Evolutionary conservation across 2,797 vertebrate species (phyloP), one percentile per base, ranked within the genome.

Genomic region (Morus bassanus): DNA sequence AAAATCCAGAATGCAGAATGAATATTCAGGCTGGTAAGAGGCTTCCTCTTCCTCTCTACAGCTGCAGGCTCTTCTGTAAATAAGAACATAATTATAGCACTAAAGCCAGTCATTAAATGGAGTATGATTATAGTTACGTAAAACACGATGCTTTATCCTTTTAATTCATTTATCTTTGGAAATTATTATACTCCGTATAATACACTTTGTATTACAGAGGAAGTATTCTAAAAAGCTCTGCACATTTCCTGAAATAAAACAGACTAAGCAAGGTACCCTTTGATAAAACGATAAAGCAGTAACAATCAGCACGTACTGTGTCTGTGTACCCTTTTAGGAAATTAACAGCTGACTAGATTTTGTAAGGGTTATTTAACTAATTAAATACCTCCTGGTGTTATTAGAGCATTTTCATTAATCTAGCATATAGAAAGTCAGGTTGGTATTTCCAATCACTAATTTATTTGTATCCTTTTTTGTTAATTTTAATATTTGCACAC

Each of bases 1-100:
- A 99, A 70, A 70, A 99, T 99, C 99, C 99, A 99, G 98, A 99
- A 99, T 17, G 99, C 94, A 17, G 99, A 99, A 96, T 99, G 99
- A 90, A 98, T 97, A 96, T 99, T 99, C 80, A 99, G 93, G 93
- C 99, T 99, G 80, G 98, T 97, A 45, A 98, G 98, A 54, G 99
- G 98, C 90, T 98, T 99, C 43, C 93, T 97, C 61, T 96, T 98
- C 85, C 97, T 98, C 89, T 99, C 98, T 95, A 98, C 98, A 95
- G 98, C 97, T 86, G 93, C 35, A 89, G 94, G 83, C 39, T 91
- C 90, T 88, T 98, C 98, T 97, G 98, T 89, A 97, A 98, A 98
- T 92, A 97, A 93, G 50, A 60, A 45, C 84, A 69, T 83, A 92
- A 95, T 94, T 86, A 89, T 43, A 82, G n/a, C 79, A 91, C 24